Evolutionary conservation across 1,140 invertebrate species (phyloP).

Genomic region (Aethina tumida): DNA sequence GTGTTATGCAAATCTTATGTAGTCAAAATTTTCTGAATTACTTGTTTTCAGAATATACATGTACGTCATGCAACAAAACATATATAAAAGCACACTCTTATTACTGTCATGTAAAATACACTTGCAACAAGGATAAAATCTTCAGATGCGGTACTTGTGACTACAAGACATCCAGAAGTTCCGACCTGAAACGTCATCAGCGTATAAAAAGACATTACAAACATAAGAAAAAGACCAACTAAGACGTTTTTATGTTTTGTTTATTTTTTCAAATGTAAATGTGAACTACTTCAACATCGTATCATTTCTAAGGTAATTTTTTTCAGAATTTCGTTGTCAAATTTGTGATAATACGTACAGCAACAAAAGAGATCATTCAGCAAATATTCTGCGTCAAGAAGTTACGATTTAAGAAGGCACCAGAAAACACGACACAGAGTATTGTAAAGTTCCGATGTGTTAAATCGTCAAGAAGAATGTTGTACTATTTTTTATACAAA

Average conservation of each 20-base stretch:
- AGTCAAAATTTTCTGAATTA: too few species aligned
- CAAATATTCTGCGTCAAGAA: slow-evolving; percentile 3
- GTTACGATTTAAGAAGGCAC: slow-evolving; percentile 8
- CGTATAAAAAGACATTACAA: too few species aligned
- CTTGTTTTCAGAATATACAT: too few species aligned
- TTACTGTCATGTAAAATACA: too few species aligned
- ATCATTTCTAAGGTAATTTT: not conserved
- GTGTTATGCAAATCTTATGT: too few species aligned
- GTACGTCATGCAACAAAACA: too few species aligned
- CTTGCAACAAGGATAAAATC: too few species aligned
- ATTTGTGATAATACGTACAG: slow-evolving; percentile 2
- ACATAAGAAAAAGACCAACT: not conserved
- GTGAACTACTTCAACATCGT: not conserved
- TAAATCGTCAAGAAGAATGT: not conserved
- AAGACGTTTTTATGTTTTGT: not conserved
- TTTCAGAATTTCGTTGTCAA: not conserved
- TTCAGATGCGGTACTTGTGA: too few species aligned
- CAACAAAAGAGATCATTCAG: slow-evolving; percentile 1
- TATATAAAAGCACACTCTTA: too few species aligned
- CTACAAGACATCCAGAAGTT: too few species aligned
- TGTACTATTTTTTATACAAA: too few species aligned
- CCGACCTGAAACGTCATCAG: too few species aligned
- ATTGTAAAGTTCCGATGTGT: not conserved
- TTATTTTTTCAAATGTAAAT: not conserved
- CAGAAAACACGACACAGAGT: not conserved